A percentile compares a stretch with the other conserved stretches of the same genome.
These are phyloP conservation scores for Paragorgia papillata DNA, from an alignment of 92 coral and sea anemone genomes.

Conservation along the genomic window DNA sequence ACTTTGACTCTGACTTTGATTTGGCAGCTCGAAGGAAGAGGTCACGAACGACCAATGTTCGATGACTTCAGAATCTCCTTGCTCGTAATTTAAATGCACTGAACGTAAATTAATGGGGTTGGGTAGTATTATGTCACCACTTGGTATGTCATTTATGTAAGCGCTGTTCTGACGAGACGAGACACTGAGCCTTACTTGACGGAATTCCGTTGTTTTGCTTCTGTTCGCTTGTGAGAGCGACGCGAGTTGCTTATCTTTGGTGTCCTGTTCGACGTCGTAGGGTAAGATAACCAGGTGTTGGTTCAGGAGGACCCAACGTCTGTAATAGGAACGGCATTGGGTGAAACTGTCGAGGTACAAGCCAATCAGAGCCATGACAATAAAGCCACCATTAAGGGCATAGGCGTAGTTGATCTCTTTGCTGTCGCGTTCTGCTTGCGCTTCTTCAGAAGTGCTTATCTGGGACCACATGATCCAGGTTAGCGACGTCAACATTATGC, in stretches of 20 bases:
- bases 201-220: neutral
- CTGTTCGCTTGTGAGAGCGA: neutral
- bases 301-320: conserved; percentile 87
- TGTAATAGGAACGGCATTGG: conserved; percentile 81
- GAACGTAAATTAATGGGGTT: neutral
- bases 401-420: conserved; percentile 96
- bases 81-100: neutral
- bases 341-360: conserved; percentile 90
- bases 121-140: neutral
- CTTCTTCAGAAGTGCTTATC: conserved; percentile 84
- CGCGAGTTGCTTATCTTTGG: neutral
- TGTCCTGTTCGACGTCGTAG: conserved; percentile 47
- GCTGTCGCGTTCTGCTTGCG: conserved; percentile 85
- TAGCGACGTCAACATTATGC: conserved; percentile 93
- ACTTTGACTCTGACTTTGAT: too few relatives aligned
- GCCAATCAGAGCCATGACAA: conserved; percentile 90
- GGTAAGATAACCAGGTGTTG: conserved; percentile 76
- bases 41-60: conserved; percentile 1
- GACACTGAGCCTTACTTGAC: neutral
- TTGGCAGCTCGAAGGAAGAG: neutral
- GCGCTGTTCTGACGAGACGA: neutral
- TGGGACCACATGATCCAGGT: conserved; percentile 99
- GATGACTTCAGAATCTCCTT: neutral
- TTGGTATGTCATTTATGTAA: neutral
- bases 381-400: conserved; percentile 92